Base-by-base conservation (phyloP, 2,888 invertebrate genomes). In the Zonitis immaculata region DNA sequence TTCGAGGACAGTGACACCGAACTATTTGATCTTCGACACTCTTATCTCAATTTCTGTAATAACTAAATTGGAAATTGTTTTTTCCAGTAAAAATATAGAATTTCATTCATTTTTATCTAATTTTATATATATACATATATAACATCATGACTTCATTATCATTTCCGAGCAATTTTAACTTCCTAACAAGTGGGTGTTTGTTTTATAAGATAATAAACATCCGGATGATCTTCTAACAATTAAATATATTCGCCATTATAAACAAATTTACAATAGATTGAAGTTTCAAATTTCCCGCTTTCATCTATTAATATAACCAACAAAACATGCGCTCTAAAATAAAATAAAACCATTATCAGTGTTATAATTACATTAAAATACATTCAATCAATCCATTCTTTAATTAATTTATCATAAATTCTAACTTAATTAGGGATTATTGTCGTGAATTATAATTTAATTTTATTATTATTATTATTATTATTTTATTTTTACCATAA, bases 131-230 rank as follows among this genome's bases (percentile, higher is more conserved):
- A 35, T 47, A 42, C 42, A 22, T 47, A 44, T 48, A 39, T 44
- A 45, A 22, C 47, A 49, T 11, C 42, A 52, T 52, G 28, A 62
- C 54, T 57, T 58, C 57, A 57, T 67, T 67, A 68, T 69, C 65
- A 61, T 66, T 71, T 72, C 70, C 71, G 68, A 71, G 66, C 63
- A 60, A 59, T 57, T 51, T 44, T 54, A 65, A 70, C 69, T 70
- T 72, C 71, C 72, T 67, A 59, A 59, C 56, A 56, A 50, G 59
- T 57, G 54, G 63, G 70, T 65, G 66, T 51, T n/a, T 48, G 66
- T 51, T n/a, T 48, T 3, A 35, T 9, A 1, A 56, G 64, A 67
- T 65, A 67, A 52, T 56, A 52, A 47, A 58, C 66, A 67, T 69
- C 69, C 69, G 66, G 65, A 61, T 52, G 42, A 51, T 59, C 48